phyloP scores from a whole-genome alignment of 2,113 vertebrate species.

The Cynocephalus volans region DNA sequence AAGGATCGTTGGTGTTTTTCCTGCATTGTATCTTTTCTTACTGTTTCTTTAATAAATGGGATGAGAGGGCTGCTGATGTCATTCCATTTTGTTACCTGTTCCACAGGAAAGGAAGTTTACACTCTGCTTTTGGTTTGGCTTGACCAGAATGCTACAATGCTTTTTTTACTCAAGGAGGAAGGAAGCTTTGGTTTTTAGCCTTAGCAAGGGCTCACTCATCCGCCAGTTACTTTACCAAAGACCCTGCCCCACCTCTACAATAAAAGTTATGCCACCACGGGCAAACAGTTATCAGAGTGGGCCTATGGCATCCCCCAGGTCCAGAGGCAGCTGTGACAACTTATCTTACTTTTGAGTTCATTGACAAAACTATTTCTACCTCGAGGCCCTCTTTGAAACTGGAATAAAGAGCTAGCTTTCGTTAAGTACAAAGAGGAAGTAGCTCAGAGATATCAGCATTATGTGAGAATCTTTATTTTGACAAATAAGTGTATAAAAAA shows the following conservation, averaged over 20 bases:
- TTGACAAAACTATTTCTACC: background rate
- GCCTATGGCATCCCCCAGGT: background rate
- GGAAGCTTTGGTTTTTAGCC: constrained; percentile 50
- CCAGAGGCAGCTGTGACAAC: background rate
- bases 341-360: constrained; percentile 8
- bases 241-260: background rate
- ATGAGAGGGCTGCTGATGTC: constrained; percentile 68
- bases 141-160: background rate
- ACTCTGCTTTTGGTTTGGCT: constrained; percentile 6
- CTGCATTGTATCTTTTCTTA: constrained; percentile 86
- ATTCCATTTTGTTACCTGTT: constrained; percentile 55
- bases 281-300: background rate
- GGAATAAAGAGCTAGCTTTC: background rate
- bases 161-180: constrained; percentile 35
- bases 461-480: constrained; percentile 88
- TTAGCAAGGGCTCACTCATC: background rate
- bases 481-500: constrained; percentile 87
- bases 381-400: background rate
- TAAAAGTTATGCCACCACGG: background rate
- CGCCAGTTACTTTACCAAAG: constrained; percentile 46
- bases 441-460: constrained; percentile 47
- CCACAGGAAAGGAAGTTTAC: background rate
- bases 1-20: constrained; percentile 82
- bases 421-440: constrained; percentile 14
- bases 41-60: constrained; percentile 87